phyloP scores from a whole-genome alignment of 2,113 vertebrate genomes.

The Poeciliopsis prolifica region DNA sequence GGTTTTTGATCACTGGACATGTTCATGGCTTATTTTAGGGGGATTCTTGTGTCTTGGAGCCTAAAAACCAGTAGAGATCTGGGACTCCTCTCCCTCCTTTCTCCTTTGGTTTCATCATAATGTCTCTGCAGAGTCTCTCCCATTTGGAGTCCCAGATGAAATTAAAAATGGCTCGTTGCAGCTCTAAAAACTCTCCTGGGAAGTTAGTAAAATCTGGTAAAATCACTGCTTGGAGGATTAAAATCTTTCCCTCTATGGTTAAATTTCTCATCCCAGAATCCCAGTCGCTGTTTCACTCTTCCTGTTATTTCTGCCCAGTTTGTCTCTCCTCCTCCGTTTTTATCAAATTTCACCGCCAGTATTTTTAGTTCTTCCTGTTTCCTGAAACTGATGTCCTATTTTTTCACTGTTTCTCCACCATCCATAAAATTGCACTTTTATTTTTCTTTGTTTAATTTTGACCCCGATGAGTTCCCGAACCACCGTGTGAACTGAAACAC shows the following conservation, averaged over 20 bases:
- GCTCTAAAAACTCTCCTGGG: neutral
- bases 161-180: neutral
- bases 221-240: slow-evolving; percentile 1
- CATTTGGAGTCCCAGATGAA: neutral
- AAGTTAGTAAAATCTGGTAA: slow-evolving; percentile 1
- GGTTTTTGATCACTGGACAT: no score
- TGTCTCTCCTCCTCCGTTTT: neutral
- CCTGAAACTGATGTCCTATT: neutral
- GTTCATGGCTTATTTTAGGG: no score
- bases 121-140: neutral
- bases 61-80: neutral
- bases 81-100: neutral
- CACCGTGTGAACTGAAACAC: no score
- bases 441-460: neutral
- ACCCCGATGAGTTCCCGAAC: neutral
- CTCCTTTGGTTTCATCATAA: neutral
- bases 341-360: neutral
- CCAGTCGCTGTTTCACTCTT: neutral
- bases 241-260: neutral
- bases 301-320: neutral
- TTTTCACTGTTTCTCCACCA: neutral
- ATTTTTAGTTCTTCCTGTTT: neutral
- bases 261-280: neutral
- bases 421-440: neutral
- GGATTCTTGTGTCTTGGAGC: no score